These are phyloP conservation scores for Hydra vulgaris DNA, from an alignment of 30 jellyfish, hydroid and myxozoan species.

Conservation along the genomic window DNA sequence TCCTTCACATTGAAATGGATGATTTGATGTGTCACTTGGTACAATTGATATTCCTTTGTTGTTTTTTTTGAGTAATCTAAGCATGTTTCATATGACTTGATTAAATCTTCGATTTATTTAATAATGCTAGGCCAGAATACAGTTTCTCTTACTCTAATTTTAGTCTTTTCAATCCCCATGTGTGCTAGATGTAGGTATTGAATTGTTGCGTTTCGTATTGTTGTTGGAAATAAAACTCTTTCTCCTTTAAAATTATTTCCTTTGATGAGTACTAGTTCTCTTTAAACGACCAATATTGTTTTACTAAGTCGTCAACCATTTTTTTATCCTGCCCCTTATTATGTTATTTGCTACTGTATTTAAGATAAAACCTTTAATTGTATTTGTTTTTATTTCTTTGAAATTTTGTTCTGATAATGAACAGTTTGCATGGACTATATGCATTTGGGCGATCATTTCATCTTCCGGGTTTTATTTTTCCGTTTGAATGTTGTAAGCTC, in stretches of 20 bases:
- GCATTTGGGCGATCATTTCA: neutral
- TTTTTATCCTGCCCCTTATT: neutral
- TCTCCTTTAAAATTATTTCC: constrained; percentile 37
- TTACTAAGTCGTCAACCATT: constrained; percentile 50
- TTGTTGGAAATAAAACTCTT: constrained; percentile 30
- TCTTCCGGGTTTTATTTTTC: neutral
- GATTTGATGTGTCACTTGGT: neutral
- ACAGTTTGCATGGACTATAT: neutral
- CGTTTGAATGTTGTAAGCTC: constrained; percentile 12
- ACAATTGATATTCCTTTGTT: neutral
- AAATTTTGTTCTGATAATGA: no score
- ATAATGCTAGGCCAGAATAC: no score
- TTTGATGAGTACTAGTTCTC: constrained; percentile 20
- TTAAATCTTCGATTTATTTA: no score
- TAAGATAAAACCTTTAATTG: neutral
- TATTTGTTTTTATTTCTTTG: neutral
- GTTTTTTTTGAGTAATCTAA: constrained; percentile 9
- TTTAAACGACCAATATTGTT: constrained; percentile 24
- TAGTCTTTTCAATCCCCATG: constrained; percentile 22
- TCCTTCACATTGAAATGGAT: neutral
- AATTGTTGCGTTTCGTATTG: neutral
- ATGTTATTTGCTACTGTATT: neutral
- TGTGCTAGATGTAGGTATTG: constrained; percentile 19
- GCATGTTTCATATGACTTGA: no score
- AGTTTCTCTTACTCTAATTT: constrained; percentile 22